These are phyloP conservation scores for Trichomalopsis sarcophagae DNA, from an alignment of 1,140 invertebrate species.

Conservation along the genomic window DNA sequence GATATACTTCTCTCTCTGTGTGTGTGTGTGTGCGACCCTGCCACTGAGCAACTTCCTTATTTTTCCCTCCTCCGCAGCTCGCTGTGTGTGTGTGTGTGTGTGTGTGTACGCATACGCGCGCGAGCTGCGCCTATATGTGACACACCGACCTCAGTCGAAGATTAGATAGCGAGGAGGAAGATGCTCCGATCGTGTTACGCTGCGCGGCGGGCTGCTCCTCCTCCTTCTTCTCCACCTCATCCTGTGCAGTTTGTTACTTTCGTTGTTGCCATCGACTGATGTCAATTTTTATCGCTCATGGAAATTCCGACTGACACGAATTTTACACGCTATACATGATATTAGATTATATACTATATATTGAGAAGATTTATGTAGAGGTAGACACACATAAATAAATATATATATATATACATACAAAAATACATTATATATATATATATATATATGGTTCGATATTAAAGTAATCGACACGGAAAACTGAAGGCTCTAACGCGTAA, in stretches of 20 bases:
- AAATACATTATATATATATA: neutral
- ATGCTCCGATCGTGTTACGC: constrained; percentile 5
- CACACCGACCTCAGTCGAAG: neutral
- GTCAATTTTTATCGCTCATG: constrained; percentile 29
- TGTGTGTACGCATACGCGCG: neutral
- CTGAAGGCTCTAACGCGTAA: constrained; percentile 27
- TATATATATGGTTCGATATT: constrained; percentile 35
- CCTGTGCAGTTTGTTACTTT: constrained; percentile 14
- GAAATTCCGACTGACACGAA: neutral
- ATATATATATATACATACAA: constrained; percentile 1
- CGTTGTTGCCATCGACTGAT: neutral
- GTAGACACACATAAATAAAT: neutral
- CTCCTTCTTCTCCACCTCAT: neutral
- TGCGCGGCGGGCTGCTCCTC: neutral
- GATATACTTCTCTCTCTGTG: neutral
- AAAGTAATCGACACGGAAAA: constrained; percentile 12
- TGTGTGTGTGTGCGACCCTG: neutral
- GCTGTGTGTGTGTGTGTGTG: no score
- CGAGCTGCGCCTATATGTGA: neutral
- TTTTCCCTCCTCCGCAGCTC: neutral
- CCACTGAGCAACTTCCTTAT: neutral
- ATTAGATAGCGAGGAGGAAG: neutral
- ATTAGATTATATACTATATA: neutral
- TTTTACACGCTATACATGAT: constrained; percentile 31
- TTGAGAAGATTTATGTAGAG: neutral